phyloP scores from a whole-genome alignment of 2,888 invertebrate species.

The Blastobasis adustella region DNA sequence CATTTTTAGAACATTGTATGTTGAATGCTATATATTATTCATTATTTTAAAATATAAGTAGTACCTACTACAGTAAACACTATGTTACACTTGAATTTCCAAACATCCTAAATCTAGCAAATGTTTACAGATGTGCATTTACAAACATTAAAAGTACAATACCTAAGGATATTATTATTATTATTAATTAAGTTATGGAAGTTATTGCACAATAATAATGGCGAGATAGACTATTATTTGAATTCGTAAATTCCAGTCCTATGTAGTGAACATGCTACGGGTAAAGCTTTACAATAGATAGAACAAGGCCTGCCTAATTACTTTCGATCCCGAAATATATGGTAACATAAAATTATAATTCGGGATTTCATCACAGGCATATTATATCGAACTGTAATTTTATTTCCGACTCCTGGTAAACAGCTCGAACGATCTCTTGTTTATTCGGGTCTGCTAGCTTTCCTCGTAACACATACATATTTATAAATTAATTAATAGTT shows the following conservation, averaged over 20 bases:
- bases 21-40: slow-evolving; percentile 54
- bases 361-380: no score
- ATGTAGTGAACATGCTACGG: slow-evolving; percentile 19
- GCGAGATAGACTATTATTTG: background rate
- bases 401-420: no score
- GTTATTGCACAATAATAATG: slow-evolving; percentile 33
- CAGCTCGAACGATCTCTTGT: no score
- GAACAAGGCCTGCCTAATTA: no score
- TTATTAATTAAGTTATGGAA: slow-evolving; percentile 11
- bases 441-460: no score
- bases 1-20: slow-evolving; percentile 44
- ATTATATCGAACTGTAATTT: no score
- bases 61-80: slow-evolving; percentile 47
- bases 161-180: no score
- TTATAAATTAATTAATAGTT: no score
- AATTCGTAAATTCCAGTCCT: background rate
- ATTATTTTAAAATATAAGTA: slow-evolving; percentile 39
- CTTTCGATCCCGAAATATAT: no score
- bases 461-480: no score
- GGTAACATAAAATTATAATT: no score
- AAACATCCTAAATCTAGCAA: slow-evolving; percentile 1
- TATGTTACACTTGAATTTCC: slow-evolving; percentile 43
- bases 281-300: background rate
- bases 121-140: no score
- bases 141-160: background rate